Evolutionary conservation across 2,888 invertebrate species (phyloP), one percentile per base, ranked within the genome.

Genomic region (Hypercompe scribonia): DNA sequence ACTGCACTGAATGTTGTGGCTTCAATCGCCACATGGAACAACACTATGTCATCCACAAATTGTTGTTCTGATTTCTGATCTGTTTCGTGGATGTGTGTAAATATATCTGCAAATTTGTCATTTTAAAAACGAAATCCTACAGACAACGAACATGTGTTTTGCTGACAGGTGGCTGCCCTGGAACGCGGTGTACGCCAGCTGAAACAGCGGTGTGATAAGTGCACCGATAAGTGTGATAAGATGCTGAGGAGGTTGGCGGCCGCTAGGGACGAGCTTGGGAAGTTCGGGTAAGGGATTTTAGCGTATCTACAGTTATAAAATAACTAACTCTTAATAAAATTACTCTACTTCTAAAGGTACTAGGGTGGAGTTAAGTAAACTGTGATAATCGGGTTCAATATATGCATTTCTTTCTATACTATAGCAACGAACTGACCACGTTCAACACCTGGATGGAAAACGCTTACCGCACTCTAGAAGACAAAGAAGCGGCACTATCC

Each of bases 161-260:
- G 7, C 10, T 50, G 24, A 61, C 84, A 96, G 94, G 97, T 99
- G 54, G 97, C 98, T 50, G 97, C 97, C 36, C 94, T 99, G 81
- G 99, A 99, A 93, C 98, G 98, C 86, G 98, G 98, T 83, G 98
- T 98, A 24, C 97, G 98, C 61, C 97, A 97, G 78, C 94, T 99
- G 81, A 98, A 98, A 85, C 97, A 97, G 50, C 97, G 98, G 61
- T 98, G 97, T 83, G 98, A 98, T 91, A 97, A 97, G 88, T 97
- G 98, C n/a, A 95, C 96, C 0, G 98, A 98, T 89, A 97, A 98
- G 77, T 97, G 98, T 39, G 97, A 98, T 81, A 97, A 97, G 88
- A 96, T 99, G 87, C 93, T 98, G 79, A 96, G 98, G 73, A 96
- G 97, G 28, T 93, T 99, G 54, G 96, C 97, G 75, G 97, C 97